A percentile compares a stretch with the other conserved stretches of the same genome.
Conservation (phyloP, 1,140 invertebrate genomes). For the Phthorimaea operculella region DNA sequence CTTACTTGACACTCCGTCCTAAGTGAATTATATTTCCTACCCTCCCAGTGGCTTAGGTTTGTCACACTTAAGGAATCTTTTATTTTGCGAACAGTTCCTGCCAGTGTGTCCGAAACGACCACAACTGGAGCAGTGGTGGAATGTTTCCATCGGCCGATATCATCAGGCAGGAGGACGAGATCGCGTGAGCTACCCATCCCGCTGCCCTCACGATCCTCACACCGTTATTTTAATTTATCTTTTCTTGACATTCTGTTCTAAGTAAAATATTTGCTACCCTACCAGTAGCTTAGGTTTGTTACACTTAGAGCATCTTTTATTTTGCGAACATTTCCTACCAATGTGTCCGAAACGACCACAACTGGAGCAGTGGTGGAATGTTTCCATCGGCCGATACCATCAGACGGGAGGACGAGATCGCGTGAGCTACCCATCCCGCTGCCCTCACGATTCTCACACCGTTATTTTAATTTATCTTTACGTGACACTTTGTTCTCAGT, state of each 20-base stretch:
- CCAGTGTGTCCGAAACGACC: conserved; percentile 25
- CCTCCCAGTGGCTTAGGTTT: too few species aligned
- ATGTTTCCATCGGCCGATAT: conserved; percentile 20
- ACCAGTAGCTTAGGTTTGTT: too few species aligned
- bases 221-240: conserved; percentile 49
- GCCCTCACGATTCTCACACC: conserved; percentile 35
- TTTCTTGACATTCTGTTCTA: conserved; percentile 29
- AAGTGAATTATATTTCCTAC: too few species aligned
- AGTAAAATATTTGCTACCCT: too few species aligned
- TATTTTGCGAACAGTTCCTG: not conserved
- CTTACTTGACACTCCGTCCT: conserved; percentile 30
- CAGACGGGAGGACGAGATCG: conserved; percentile 38
- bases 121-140: conserved; percentile 48
- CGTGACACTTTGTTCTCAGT: too few species aligned
- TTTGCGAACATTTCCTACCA: not conserved
- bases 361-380: conserved; percentile 21
- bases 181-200: conserved; percentile 36
- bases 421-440: conserved; percentile 32
- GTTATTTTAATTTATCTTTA: conserved; percentile 51
- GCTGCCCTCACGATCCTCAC: conserved; percentile 36
- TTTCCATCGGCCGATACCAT: conserved; percentile 46
- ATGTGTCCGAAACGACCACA: conserved; percentile 20
- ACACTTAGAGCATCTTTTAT: too few species aligned
- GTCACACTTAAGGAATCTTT: too few species aligned
- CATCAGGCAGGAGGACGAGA: conserved; percentile 37